These are phyloP conservation scores for Blera fallax DNA, from an alignment of 2,888 invertebrate species.

Conservation along the genomic window DNA sequence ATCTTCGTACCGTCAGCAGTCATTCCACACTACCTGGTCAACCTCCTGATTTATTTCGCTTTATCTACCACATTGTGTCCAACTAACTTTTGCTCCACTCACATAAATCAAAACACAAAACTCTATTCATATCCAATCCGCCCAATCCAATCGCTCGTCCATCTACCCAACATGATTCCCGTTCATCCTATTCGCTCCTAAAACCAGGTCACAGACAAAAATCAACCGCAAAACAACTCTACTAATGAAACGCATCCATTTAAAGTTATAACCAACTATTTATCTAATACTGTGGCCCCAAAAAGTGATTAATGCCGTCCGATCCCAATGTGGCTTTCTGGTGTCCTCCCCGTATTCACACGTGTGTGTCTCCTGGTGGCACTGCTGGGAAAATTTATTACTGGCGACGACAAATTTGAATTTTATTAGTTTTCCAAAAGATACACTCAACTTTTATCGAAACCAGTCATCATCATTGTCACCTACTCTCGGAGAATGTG, in stretches of 20 bases:
- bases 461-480: constrained; percentile 51
- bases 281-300: constrained; percentile 45
- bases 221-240: constrained; percentile 32
- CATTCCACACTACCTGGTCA: too few species aligned
- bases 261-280: constrained; percentile 45
- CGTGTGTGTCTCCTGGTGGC: constrained; percentile 1
- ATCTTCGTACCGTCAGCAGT: too few species aligned
- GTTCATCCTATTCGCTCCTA: constrained; percentile 43
- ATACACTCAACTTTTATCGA: constrained; percentile 42
- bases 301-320: constrained; percentile 58
- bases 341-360: not conserved
- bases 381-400: constrained; percentile 46
- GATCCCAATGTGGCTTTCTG: constrained; percentile 6
- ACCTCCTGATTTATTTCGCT: too few species aligned
- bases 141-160: constrained; percentile 33
- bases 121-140: constrained; percentile 27
- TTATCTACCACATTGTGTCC: not conserved
- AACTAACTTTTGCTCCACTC: not conserved
- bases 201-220: constrained; percentile 55
- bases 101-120: not conserved
- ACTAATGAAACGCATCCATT: constrained; percentile 64
- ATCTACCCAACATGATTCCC: constrained; percentile 5
- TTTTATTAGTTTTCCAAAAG: constrained; percentile 58
- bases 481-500: constrained; percentile 3
- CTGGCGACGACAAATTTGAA: constrained; percentile 68